Evolutionary conservation across 2,113 vertebrate species (phyloP), one percentile per base, ranked within the genome.

Genomic region (Ceratotherium simum): DNA sequence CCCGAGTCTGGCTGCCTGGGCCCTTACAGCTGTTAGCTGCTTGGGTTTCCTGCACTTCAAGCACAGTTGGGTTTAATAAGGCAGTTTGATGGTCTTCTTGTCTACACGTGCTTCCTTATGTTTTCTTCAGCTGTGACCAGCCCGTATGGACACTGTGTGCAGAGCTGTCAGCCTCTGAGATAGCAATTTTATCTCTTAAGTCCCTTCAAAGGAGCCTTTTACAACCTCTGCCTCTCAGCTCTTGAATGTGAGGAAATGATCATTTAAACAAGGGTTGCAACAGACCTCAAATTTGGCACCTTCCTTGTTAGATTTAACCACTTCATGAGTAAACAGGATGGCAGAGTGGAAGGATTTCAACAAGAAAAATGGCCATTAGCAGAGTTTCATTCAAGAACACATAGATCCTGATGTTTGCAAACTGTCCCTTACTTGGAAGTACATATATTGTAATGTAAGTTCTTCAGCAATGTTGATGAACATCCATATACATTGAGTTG

Each of bases 241-340:
- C 88, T 60, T 83, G 51, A 73, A 60, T 91, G 56, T 87, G 76
- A 82, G 25, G 23, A 91, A 96, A 80, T 89, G 76, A 79, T 33
- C 87, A 29, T 91, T 89, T 89, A 92, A 89, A 96, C 56, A 62
- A 95, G 48, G 5, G 0, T 91, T 18, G 39, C 70, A 73, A 21
- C 1, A 84, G 75, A 78, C 82, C 48, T 91, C 82, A 79, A 36
- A 33, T 78, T 67, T 79, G 72, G 21, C 58, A 75, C 58, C 65
- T 90, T 48, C 64, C 56, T 64, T 91, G 76, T 81, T 92, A 62
- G 65, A 21, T 67, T 46, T 75, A 84, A 48, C 20, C 7, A 54
- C 12, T 23, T 88, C 0, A 27, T 39, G 8, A 79, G 78, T 80
- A 79, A 80, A 56, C 25, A 69, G 18, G 58, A 69, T 72, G 86